These are phyloP conservation scores for Agriopis aurantiaria DNA, from an alignment of 2,888 invertebrate species.

Conservation along the genomic window DNA sequence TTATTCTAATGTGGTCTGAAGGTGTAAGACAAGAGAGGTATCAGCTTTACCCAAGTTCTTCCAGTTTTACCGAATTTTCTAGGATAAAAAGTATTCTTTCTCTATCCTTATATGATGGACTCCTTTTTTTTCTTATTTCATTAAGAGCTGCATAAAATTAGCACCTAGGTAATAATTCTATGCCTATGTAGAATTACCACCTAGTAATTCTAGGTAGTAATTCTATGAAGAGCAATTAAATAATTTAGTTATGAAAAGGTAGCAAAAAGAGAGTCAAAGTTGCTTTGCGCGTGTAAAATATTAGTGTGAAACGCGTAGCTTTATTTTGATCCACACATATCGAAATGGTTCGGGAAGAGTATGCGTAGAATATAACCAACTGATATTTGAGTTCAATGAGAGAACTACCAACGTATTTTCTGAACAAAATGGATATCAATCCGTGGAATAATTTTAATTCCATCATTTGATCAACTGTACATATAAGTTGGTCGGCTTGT, in stretches of 20 bases:
- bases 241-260: too few species aligned
- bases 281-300: neutral
- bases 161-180: too few species aligned
- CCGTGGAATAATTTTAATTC: neutral
- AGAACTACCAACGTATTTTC: neutral
- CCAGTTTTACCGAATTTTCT: neutral
- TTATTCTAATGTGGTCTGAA: neutral
- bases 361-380: neutral
- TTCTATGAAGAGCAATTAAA: too few species aligned
- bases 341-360: slow-evolving; percentile 11
- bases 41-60: neutral
- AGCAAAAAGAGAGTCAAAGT: too few species aligned
- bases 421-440: neutral
- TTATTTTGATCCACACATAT: slow-evolving; percentile 15
- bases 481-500: neutral
- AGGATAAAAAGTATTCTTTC: neutral
- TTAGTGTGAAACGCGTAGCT: neutral
- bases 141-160: too few species aligned
- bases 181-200: too few species aligned
- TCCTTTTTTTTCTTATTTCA: neutral
- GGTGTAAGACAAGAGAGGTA: too few species aligned
- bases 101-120: neutral
- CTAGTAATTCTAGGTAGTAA: too few species aligned
- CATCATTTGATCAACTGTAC: neutral
- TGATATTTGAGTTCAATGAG: neutral